Base-by-base conservation (phyloP, 2,113 vertebrate species). In the Rhea americana region DNA sequence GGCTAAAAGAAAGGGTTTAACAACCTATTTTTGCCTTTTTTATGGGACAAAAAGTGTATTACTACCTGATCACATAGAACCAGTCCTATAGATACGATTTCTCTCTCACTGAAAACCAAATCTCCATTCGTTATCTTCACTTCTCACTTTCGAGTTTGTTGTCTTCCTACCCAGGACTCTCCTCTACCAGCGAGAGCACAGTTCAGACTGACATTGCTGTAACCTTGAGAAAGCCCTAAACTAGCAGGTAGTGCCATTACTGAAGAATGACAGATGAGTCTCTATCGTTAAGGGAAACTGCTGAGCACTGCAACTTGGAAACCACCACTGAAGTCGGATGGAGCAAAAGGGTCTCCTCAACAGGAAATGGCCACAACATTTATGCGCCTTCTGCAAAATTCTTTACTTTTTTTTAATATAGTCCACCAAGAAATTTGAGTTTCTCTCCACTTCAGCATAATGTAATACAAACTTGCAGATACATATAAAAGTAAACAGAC, bases 181-280 rank as follows among this genome's bases (percentile, higher is more conserved):
- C 28, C 58, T 55, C 75, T 50, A 30, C 32, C 66, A 30, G 14
- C 72, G 18, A 28, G 43, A 85, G 35, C 75, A 82, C 75, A 68
- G 35, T 81, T 91, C 93, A 89, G 82, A 71, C 4, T 1, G 53
- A 68, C 91, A 72, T 19, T 68, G 82, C 65, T 21, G 61, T 77
- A 96, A 71, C 93, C 92, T 94, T 93, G 91, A 94, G 50, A 61
- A 87, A 78, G 50, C 68, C 89, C 93, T 91, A 43, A 95, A 71
- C 47, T 10, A 88, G 85, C 30, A 75, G 79, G 65, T 56, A 78
- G 17, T 48, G 76, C 4, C 82, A 72, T 87, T 89, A 89, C 66
- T 89, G 87, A 88, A 81, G 94, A 95, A 71, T 91, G 93, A 96
- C 91, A 85, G 61, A 83, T 48, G 75, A 87, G 72, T 82, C 51